A percentile compares a stretch with the other conserved stretches of the same genome.
Evolutionary conservation across 2,797 vertebrate species (phyloP).

Genomic region (Iguana delicatissima): DNA sequence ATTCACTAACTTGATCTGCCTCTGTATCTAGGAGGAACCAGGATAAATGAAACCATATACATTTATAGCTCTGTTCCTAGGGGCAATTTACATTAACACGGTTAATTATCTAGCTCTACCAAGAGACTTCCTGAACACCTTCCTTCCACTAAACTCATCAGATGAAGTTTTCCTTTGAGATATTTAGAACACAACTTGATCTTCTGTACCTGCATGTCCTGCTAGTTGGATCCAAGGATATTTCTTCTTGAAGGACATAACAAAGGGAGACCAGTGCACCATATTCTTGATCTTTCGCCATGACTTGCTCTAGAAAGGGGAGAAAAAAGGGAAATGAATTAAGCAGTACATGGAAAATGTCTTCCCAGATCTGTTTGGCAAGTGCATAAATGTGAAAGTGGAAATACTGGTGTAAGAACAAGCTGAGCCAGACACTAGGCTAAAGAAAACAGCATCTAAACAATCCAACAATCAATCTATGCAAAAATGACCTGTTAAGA

Average conservation of each 20-base stretch:
- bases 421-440: neutral
- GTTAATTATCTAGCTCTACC: neutral
- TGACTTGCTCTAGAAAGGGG: constrained; percentile 90
- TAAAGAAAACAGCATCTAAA: neutral
- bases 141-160: neutral
- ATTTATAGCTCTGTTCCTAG: constrained; percentile 1
- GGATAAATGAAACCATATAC: neutral
- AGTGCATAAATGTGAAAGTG: constrained; percentile 36
- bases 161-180: neutral
- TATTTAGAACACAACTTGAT: fast-evolving
- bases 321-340: neutral
- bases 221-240: constrained; percentile 99
- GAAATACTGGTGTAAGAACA: neutral
- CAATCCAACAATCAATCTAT: too few relatives aligned
- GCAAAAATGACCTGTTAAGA: neutral
- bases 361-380: constrained; percentile 43
- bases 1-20: neutral
- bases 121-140: constrained; percentile 2
- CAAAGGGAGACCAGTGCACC: constrained; percentile 98
- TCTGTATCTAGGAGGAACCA: neutral
- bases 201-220: constrained; percentile 90
- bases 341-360: constrained; percentile 31
- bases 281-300: constrained; percentile 99
- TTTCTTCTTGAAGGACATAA: constrained; percentile 99
- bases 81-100: constrained; percentile 26